Evolutionary conservation across 2,888 invertebrate genomes (phyloP).

Genomic region (Drosophila ezoana): DNA sequence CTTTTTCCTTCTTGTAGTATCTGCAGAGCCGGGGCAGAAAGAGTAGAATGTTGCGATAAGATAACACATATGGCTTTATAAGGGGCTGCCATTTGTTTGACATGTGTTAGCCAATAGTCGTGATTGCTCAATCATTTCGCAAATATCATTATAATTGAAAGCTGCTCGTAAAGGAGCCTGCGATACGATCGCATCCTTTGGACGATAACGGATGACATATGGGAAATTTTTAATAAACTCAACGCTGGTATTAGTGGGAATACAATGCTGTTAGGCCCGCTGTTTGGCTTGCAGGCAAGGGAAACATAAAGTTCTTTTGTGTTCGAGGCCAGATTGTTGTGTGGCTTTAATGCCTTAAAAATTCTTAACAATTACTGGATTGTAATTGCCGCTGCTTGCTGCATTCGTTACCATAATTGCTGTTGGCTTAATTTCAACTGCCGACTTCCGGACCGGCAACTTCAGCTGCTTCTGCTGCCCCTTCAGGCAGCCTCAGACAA

Average conservation of each 20-base stretch:
- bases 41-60: constrained; percentile 52
- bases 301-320: background rate
- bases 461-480: constrained; percentile 49
- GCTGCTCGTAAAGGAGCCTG: constrained; percentile 37
- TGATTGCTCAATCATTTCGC: constrained; percentile 71
- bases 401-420: constrained; percentile 76
- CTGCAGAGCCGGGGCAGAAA: no score
- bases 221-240: constrained; percentile 36
- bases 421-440: constrained; percentile 77
- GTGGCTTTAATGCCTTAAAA: constrained; percentile 56
- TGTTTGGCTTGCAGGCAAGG: background rate
- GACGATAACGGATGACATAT: background rate
- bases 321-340: constrained; percentile 14
- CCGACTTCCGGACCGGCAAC: constrained; percentile 75
- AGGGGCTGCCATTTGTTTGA: constrained; percentile 57
- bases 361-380: constrained; percentile 53
- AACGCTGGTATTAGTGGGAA: background rate
- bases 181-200: constrained; percentile 7
- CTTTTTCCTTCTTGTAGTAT: background rate
- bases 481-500: constrained; percentile 41
- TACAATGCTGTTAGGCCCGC: background rate
- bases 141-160: constrained; percentile 70
- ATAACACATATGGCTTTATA: constrained; percentile 55
- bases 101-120: constrained; percentile 72
- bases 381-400: constrained; percentile 75